These are phyloP conservation scores for Oncorhynchus masou DNA, from an alignment of 2,113 vertebrate genomes.

Conservation along the genomic window DNA sequence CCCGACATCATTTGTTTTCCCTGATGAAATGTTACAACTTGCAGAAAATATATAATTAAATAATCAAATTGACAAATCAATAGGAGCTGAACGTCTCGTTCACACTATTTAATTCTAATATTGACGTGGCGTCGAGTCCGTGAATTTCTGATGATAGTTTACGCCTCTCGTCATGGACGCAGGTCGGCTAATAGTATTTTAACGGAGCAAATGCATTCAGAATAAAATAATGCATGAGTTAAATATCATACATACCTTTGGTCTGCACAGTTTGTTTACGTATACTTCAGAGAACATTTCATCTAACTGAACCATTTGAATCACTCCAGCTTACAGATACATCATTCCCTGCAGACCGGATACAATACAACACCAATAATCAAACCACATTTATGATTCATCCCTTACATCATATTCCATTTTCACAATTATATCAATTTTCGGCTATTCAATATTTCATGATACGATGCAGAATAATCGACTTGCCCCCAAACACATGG, in stretches of 20 bases:
- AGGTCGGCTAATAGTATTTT: no score
- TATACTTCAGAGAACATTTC: no score
- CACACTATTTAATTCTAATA: not conserved
- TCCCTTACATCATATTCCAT: not conserved
- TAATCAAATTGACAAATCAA: not conserved
- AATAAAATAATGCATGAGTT: no score
- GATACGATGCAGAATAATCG: not conserved
- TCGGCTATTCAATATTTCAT: not conserved
- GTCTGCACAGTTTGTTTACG: not conserved
- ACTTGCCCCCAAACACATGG: not conserved
- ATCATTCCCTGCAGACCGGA: not conserved
- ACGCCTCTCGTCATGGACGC: not conserved
- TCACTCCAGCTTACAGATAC: no score
- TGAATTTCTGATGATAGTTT: not conserved
- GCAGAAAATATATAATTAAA: not conserved
- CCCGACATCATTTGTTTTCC: slow-evolving; percentile 7
- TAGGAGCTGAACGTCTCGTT: not conserved
- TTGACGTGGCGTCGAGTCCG: not conserved
- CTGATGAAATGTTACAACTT: slow-evolving; percentile 7
- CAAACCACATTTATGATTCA: not conserved
- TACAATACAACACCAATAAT: not conserved
- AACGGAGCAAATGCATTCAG: no score
- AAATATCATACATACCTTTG: no score
- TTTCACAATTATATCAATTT: not conserved
- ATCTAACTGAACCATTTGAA: no score